Evolutionary conservation across 2,888 invertebrate genomes (phyloP).

Genomic region (Deroplatys truncata): DNA sequence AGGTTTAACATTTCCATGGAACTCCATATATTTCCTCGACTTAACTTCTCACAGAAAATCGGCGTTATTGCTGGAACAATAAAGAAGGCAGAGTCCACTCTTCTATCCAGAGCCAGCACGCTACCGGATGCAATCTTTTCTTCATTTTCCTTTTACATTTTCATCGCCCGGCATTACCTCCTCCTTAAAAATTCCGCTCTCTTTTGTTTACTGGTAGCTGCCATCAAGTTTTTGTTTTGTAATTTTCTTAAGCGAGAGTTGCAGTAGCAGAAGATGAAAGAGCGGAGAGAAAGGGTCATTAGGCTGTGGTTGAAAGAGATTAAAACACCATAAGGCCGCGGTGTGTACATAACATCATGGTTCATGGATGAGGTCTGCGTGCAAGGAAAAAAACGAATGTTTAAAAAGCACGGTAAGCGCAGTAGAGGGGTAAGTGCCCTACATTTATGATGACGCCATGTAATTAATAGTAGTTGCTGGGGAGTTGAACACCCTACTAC

Average conservation of each 20-base stretch:
- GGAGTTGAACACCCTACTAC: slow-evolving; percentile 4
- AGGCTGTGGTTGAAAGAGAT: neutral
- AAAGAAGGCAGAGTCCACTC: neutral
- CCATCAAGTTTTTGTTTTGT: neutral
- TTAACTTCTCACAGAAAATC: too few relatives aligned
- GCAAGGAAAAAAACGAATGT: neutral
- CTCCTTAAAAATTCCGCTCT: neutral
- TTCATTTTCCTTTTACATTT: neutral
- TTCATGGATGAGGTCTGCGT: neutral
- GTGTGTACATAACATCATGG: neutral
- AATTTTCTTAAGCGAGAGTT: neutral
- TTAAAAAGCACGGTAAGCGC: neutral
- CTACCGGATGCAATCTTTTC: neutral
- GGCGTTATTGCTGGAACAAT: neutral
- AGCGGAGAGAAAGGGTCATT: neutral
- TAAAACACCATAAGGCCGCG: neutral
- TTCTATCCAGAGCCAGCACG: neutral
- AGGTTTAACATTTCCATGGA: too few relatives aligned
- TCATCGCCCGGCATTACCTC: neutral
- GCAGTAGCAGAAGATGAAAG: neutral
- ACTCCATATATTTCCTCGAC: too few relatives aligned
- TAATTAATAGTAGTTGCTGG: slow-evolving; percentile 13
- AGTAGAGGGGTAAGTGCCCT: neutral
- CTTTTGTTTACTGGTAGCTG: neutral
- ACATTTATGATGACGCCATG: slow-evolving; percentile 12